Conservation (phyloP, 2,888 invertebrate species). For the Dioctria linearis region DNA sequence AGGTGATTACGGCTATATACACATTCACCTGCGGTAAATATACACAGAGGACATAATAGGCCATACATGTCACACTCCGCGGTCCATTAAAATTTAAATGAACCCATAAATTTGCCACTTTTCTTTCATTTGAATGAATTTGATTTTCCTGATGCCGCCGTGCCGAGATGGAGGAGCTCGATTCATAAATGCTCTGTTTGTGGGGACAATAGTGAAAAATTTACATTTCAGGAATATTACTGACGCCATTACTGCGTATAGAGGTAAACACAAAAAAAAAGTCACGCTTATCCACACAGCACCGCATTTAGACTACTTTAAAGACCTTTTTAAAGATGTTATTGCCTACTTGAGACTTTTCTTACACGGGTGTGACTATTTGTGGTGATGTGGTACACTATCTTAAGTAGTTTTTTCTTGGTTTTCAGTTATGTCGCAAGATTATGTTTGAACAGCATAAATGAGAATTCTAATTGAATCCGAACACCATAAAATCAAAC, state of each 20-base stretch:
- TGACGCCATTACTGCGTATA: no score
- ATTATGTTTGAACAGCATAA: no score
- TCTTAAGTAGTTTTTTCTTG: no score
- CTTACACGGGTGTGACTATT: constrained; percentile 28
- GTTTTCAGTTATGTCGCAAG: no score
- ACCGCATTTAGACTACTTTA: constrained; percentile 15
- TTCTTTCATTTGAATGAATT: constrained; percentile 5
- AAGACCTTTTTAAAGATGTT: constrained; percentile 16
- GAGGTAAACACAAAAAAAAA: no score
- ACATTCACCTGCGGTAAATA: constrained; percentile 11
- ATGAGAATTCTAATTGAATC: no score
- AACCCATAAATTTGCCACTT: constrained; percentile 46
- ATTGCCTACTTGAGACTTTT: constrained; percentile 17
- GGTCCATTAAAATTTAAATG: constrained; percentile 49
- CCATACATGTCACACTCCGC: constrained; percentile 29
- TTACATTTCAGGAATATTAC: constrained; percentile 32
- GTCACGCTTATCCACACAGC: neutral
- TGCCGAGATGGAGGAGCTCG: neutral
- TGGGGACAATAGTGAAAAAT: constrained; percentile 40
- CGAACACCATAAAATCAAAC: no score
- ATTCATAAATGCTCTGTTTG: neutral
- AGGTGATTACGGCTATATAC: constrained; percentile 25
- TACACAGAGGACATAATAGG: constrained; percentile 17
- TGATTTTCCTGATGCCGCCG: constrained; percentile 4
- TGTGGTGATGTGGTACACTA: neutral